These are phyloP conservation scores for Periplaneta americana DNA, from an alignment of 1,140 invertebrate species.

Conservation along the genomic window DNA sequence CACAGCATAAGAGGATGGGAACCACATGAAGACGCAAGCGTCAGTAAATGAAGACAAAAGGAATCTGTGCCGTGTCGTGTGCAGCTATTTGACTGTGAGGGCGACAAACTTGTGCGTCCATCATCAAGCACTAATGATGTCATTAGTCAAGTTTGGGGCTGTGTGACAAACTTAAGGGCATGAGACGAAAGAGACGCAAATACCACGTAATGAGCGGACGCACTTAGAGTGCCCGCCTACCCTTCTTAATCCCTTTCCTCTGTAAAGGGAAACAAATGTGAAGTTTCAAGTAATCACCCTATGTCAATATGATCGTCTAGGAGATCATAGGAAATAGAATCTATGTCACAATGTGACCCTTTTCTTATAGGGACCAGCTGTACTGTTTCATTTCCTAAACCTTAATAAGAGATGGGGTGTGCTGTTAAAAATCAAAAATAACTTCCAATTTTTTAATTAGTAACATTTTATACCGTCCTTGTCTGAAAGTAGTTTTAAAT, in stretches of 20 bases:
- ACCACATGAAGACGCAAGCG: neutral
- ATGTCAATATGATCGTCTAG: too few species aligned
- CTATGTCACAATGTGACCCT: neutral
- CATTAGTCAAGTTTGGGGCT: neutral
- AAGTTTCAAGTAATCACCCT: too few species aligned
- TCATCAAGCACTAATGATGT: neutral
- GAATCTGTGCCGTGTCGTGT: neutral
- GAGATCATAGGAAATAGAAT: too few species aligned
- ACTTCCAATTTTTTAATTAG: too few species aligned
- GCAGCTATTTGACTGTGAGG: too few species aligned
- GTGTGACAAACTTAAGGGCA: neutral
- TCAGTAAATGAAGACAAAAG: neutral
- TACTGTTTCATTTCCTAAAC: too few species aligned
- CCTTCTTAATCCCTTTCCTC: too few species aligned
- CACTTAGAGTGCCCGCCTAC: neutral
- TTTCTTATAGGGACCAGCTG: neutral
- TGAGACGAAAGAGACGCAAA: neutral
- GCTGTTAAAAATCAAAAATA: too few species aligned
- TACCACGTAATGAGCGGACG: neutral
- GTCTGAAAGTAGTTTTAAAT: too few species aligned
- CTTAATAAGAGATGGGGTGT: too few species aligned
- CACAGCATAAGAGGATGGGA: conserved; percentile 4
- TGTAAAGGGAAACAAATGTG: too few species aligned
- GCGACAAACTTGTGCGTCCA: neutral
- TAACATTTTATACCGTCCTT: too few species aligned